Percentiles rank a stretch among this genome's conserved stretches.
These are phyloP conservation scores for Periophthalmus magnuspinnatus DNA, from an alignment of 2,797 vertebrate genomes.

Conservation along the genomic window DNA sequence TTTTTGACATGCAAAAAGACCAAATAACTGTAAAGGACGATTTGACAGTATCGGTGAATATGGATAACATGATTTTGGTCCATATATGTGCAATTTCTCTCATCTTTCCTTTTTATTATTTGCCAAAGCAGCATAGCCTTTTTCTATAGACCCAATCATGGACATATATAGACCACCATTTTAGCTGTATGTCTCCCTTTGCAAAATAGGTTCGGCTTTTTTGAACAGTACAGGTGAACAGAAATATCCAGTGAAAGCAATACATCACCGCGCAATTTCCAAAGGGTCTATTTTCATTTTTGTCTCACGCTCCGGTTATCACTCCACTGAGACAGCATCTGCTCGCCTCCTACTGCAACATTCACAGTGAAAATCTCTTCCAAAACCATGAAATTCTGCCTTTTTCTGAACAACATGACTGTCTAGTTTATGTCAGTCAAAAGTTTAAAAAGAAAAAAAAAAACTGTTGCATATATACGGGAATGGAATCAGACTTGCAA, in stretches of 20 bases:
- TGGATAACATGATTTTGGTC: not conserved
- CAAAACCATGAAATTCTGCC: slow-evolving; percentile 44
- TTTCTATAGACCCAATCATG: not conserved
- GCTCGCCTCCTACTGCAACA: slow-evolving; percentile 31
- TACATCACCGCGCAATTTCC: slow-evolving; percentile 3
- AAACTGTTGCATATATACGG: slow-evolving; percentile 40
- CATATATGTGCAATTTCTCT: slow-evolving; percentile 1
- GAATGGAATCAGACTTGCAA: slow-evolving; percentile 21
- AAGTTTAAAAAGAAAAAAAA: slow-evolving; percentile 49
- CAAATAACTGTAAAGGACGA: not conserved
- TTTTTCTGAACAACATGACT: slow-evolving; percentile 42
- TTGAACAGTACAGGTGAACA: not conserved
- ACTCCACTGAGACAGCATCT: slow-evolving; percentile 19
- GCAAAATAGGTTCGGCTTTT: not conserved
- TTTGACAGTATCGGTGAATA: not conserved
- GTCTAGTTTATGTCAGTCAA: slow-evolving; percentile 24
- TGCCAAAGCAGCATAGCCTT: not conserved
- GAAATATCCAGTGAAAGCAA: slow-evolving; percentile 18
- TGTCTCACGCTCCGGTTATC: slow-evolving; percentile 27
- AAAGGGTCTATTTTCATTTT: slow-evolving; percentile 20
- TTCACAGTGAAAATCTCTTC: slow-evolving; percentile 36
- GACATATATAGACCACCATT: not conserved
- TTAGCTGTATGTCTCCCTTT: not conserved
- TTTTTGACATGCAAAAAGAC: not conserved
- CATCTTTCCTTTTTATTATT: not conserved